A percentile compares a stretch with the other conserved stretches of the same genome.
phyloP scores from a whole-genome alignment of 2,888 invertebrate species.

The Crossocerus cetratus region DNA sequence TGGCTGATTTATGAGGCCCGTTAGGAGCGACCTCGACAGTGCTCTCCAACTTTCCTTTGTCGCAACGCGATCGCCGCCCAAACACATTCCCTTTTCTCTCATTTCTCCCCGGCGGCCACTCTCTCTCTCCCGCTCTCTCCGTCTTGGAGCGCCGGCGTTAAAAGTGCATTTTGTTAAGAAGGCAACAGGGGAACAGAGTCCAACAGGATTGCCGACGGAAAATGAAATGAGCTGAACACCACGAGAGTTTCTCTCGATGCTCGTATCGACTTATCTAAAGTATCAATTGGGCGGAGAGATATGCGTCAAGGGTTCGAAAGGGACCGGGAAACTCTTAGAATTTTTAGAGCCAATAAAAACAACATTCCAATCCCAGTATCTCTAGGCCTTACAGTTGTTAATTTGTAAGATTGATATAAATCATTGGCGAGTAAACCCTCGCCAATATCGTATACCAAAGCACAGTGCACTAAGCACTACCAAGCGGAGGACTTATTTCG shows the following conservation, averaged over 20 bases:
- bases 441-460: no score
- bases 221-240: constrained; percentile 12
- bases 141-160: constrained; percentile 21
- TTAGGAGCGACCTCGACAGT: constrained; percentile 14
- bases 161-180: constrained; percentile 31
- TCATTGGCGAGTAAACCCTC: no score
- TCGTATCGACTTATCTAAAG: constrained; percentile 7
- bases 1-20: constrained; percentile 28
- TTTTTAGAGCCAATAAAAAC: background rate
- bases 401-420: no score
- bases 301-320: background rate
- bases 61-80: constrained; percentile 21
- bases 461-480: no score
- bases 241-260: constrained; percentile 4
- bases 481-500: no score
- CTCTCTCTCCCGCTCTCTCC: background rate
- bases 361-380: background rate
- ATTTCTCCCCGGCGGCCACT: no score
- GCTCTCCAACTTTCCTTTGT: constrained; percentile 17
- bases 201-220: constrained; percentile 8
- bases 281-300: constrained; percentile 8
- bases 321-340: constrained; percentile 3
- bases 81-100: constrained; percentile 9
- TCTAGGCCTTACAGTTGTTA: no score
- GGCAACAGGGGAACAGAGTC: background rate